Percentiles rank a stretch among this genome's conserved stretches.
Conservation (phyloP, 2,113 vertebrate species). For the Myxocyprinus asiaticus region DNA sequence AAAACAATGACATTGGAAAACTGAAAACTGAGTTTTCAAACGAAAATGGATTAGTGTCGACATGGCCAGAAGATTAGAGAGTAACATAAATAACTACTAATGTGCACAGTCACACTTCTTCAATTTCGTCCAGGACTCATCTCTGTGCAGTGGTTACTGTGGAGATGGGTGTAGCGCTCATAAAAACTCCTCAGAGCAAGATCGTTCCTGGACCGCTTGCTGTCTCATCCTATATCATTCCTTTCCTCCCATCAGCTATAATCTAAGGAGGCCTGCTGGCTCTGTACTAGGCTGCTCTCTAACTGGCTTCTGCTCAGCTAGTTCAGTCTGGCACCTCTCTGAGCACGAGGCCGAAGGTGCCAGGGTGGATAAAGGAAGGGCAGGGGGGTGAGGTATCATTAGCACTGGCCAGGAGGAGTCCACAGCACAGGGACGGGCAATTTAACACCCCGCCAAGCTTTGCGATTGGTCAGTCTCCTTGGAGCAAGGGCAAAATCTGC, state of each 20-base stretch:
- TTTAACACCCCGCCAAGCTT: neutral
- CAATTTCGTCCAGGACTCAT: neutral
- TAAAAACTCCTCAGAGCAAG: neutral
- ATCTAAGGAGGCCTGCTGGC: neutral
- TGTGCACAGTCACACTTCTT: neutral
- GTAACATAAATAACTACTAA: neutral
- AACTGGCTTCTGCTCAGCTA: slow-evolving; percentile 26
- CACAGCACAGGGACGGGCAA: neutral
- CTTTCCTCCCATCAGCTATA: neutral
- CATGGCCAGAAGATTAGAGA: neutral
- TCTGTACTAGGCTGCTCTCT: neutral
- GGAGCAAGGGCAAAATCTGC: slow-evolving; percentile 44
- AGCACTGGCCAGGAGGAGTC: neutral
- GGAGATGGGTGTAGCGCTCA: neutral
- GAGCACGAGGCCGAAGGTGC: neutral
- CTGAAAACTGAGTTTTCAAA: too few species aligned
- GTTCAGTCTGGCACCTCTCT: slow-evolving; percentile 8
- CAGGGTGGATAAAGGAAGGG: neutral
- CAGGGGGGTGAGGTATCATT: neutral
- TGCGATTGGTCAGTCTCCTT: slow-evolving; percentile 28
- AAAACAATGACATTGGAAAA: too few species aligned
- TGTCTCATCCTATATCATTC: slow-evolving; percentile 24
- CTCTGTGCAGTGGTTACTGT: neutral
- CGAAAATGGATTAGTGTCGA: neutral
- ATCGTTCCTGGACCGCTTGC: neutral